Percentiles rank a stretch among this genome's conserved stretches.
Evolutionary conservation across 1,140 invertebrate genomes (phyloP).

Genomic region (Drosophila oshimai): DNA sequence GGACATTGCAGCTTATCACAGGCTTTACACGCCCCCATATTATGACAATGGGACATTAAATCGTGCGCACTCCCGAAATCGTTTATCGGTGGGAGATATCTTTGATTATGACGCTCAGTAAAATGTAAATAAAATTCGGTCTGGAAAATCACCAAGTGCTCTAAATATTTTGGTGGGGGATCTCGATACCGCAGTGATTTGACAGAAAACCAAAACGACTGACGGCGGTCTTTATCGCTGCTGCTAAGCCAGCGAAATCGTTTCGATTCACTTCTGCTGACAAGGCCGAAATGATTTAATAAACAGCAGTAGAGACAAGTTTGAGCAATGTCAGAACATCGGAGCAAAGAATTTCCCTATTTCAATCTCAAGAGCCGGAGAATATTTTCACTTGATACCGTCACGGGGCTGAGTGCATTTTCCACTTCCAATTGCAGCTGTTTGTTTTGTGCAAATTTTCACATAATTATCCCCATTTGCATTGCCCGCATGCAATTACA

Average conservation of each 20-base stretch:
- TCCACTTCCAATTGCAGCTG: conserved; percentile 27
- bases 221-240: conserved; percentile 14
- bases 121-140: conserved; percentile 58
- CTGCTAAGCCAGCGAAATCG: conserved; percentile 29
- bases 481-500: conserved; percentile 38
- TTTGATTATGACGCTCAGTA: conserved; percentile 55
- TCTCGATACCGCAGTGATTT: conserved; percentile 42
- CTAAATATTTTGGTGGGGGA: neutral
- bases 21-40: conserved; percentile 7
- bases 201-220: conserved; percentile 24
- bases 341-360: neutral
- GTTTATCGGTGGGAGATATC: conserved; percentile 38
- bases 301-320: conserved; percentile 2
- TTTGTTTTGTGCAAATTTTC: conserved; percentile 66
- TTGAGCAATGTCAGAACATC: conserved; percentile 7
- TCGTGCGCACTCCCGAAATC: conserved; percentile 64
- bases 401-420: conserved; percentile 16
- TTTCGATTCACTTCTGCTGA: conserved; percentile 50
- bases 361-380: conserved; percentile 2
- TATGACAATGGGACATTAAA: conserved; percentile 44
- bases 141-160: conserved; percentile 62
- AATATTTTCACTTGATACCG: neutral
- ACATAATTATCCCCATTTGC: conserved; percentile 53
- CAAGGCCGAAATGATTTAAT: conserved; percentile 37
- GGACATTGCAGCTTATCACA: conserved; percentile 10